Base-by-base conservation (phyloP, 2,888 invertebrate species). In the Agrotis puta region DNA sequence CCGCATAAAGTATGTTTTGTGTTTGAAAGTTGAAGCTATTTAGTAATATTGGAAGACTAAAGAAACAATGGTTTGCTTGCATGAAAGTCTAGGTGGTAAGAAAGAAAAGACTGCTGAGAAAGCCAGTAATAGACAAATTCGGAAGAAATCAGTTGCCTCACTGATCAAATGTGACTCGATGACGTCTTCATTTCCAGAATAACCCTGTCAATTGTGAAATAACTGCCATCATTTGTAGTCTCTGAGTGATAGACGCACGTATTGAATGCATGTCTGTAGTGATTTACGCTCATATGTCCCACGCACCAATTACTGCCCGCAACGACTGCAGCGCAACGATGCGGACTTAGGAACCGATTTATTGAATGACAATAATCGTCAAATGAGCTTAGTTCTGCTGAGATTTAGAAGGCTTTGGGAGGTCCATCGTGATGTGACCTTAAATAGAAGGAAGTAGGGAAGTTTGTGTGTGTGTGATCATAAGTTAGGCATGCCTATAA, bases 181-280 rank as follows among this genome's bases (percentile, higher is more conserved):
- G 27, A 27, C 18, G 11, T 11, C 3, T 6, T 6, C 0, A 45
- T 66, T n/a, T 27, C 48, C 74, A 77, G 77, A 77, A 80, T 81
- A 77, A 65, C 11, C 50, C 51, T 20, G 27, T 7, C 14, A 50
- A 75, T 77, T 69, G 70, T 82, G 64, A 77, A 82, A 82, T 72
- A 72, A 50, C 51, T 70, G 66, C 47, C 64, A 70, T 66, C 47
- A 74, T 85, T 85, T 85, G 82, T 78, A 70, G 65, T 82, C 89
- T 80, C 84, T 88, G 92, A 91, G 90, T 92, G 93, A 92, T 91
- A 86, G 89, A 89, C 90, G 88, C 88, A 86, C 74, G 71, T 88
- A 94, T 94, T 94, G 94, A 94, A 81, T 59, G 88, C 85, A 88
- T 89, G 91, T 88, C 88, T 84, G 85, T 51, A 81, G 71, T 94